A percentile compares a stretch with the other conserved stretches of the same genome.
Conservation (phyloP, 1,140 invertebrate genomes). For the Hermatobates lingyangjiaoensis region DNA sequence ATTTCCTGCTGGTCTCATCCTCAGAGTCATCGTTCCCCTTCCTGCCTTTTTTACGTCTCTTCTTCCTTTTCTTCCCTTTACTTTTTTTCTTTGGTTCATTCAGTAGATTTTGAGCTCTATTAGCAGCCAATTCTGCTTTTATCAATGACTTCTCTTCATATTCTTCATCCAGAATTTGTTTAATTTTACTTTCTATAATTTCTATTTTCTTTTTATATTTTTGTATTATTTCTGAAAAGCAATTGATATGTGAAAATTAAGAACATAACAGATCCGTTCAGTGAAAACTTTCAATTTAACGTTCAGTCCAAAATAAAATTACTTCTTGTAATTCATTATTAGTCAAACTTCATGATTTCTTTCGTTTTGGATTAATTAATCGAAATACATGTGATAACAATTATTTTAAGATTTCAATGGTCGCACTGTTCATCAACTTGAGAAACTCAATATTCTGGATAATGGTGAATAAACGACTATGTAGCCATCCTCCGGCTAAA, state of each 20-base stretch:
- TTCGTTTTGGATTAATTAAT: too few species aligned
- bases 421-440: too few species aligned
- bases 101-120: constrained; percentile 56
- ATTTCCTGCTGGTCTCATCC: constrained; percentile 33
- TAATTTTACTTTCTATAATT: constrained; percentile 54
- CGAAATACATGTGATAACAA: too few species aligned
- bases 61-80: constrained; percentile 24
- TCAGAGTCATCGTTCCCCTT: constrained; percentile 24
- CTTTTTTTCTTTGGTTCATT: too few species aligned
- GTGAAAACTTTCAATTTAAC: too few species aligned
- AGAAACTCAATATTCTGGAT: background rate
- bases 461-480: background rate
- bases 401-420: too few species aligned
- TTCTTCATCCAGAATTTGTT: constrained; percentile 64
- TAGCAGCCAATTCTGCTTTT: constrained; percentile 67
- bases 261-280: too few species aligned
- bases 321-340: too few species aligned
- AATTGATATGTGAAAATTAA: too few species aligned
- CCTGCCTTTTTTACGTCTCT: background rate
- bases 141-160: constrained; percentile 62
- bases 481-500: too few species aligned
- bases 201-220: constrained; percentile 64
- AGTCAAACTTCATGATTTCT: too few species aligned
- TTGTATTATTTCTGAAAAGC: constrained; percentile 52
- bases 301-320: too few species aligned